These are phyloP conservation scores for Leucoma salicis DNA, from an alignment of 2,888 invertebrate species.

Conservation along the genomic window DNA sequence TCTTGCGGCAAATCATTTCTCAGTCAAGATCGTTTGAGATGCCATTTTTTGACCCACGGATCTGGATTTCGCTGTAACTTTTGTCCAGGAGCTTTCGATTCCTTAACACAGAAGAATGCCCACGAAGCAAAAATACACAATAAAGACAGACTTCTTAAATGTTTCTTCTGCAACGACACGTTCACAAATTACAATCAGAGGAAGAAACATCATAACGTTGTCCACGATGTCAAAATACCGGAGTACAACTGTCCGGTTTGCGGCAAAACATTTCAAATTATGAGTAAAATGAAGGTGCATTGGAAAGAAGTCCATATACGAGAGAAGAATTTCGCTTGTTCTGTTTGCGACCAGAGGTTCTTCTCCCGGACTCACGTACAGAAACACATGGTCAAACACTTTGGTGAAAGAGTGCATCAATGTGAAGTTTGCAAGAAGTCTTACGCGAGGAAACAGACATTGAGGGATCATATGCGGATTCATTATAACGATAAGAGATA, in stretches of 20 bases:
- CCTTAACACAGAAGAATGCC: constrained; percentile 48
- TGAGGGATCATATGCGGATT: constrained; percentile 63
- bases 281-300: constrained; percentile 62
- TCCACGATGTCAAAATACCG: constrained; percentile 50
- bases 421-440: constrained; percentile 76
- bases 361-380: constrained; percentile 75
- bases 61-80: constrained; percentile 52
- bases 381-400: constrained; percentile 78
- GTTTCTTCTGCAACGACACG: constrained; percentile 54
- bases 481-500: constrained; percentile 55
- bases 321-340: constrained; percentile 69
- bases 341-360: constrained; percentile 74
- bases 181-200: constrained; percentile 57
- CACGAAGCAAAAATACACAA: constrained; percentile 58
- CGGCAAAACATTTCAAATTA: constrained; percentile 53
- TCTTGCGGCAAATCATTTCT: constrained; percentile 67
- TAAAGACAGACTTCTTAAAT: constrained; percentile 50
- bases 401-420: constrained; percentile 66
- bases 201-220: constrained; percentile 50
- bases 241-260: constrained; percentile 60
- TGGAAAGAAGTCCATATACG: constrained; percentile 68
- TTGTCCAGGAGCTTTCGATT: constrained; percentile 56
- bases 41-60: constrained; percentile 57
- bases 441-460: constrained; percentile 66
- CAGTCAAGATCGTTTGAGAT: constrained; percentile 57